Conservation (phyloP, 1,140 invertebrate genomes). For the Phthorimaea operculella region DNA sequence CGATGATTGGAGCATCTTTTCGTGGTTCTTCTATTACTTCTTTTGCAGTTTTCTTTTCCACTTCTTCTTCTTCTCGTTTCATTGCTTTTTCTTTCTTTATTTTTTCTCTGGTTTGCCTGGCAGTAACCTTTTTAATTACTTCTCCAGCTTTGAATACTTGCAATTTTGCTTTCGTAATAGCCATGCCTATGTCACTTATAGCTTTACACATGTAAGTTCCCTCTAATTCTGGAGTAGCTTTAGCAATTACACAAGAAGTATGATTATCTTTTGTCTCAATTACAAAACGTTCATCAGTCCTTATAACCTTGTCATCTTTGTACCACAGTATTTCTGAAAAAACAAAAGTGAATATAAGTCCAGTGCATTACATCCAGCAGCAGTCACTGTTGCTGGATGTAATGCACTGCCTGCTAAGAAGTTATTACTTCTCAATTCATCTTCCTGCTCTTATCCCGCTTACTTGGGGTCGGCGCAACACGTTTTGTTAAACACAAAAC, state of each 20-base stretch:
- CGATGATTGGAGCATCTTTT: conserved; percentile 20
- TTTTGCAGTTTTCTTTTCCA: conserved; percentile 32
- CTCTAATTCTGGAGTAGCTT: conserved; percentile 76
- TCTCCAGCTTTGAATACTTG: conserved; percentile 66
- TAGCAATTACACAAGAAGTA: conserved; percentile 77
- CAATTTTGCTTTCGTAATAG: conserved; percentile 82
- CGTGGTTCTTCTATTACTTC: conserved; percentile 21
- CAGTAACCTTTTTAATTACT: conserved; percentile 24
- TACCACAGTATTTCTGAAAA: conserved; percentile 89
- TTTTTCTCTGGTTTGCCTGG: conserved; percentile 54
- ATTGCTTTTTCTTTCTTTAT: conserved; percentile 47
- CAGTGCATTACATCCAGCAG: background rate
- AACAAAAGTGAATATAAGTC: too few species aligned
- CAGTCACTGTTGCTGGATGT: background rate
- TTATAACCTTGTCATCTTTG: conserved; percentile 83
- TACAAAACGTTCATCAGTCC: conserved; percentile 76
- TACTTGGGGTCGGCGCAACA: too few species aligned
- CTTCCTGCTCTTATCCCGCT: too few species aligned
- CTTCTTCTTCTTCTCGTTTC: conserved; percentile 26
- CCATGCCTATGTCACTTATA: conserved; percentile 83
- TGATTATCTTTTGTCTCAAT: conserved; percentile 80
- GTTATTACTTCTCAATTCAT: too few species aligned
- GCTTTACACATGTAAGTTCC: conserved; percentile 90
- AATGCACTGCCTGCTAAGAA: too few species aligned
- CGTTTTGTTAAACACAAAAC: too few species aligned